These are phyloP conservation scores for Chalcis sispes DNA, from an alignment of 2,888 invertebrate species.

Conservation along the genomic window DNA sequence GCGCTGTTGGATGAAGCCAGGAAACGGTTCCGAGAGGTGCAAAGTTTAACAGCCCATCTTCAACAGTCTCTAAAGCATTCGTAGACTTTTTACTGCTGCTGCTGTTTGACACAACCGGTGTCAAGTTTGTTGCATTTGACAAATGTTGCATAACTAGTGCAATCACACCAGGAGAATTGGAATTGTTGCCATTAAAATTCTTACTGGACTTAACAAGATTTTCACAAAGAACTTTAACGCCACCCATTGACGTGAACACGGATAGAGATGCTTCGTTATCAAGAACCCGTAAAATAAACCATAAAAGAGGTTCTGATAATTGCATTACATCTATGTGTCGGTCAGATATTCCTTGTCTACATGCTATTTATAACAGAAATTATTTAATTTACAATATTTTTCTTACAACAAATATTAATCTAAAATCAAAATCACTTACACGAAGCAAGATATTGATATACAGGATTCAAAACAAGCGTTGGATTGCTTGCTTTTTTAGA, in stretches of 20 bases:
- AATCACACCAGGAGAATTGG: slow-evolving; percentile 77
- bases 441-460: slow-evolving; percentile 79
- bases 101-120: slow-evolving; percentile 70
- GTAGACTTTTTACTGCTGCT: slow-evolving; percentile 72
- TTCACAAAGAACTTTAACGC: slow-evolving; percentile 85
- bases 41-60: slow-evolving; percentile 88
- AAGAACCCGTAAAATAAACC: slow-evolving; percentile 88
- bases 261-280: slow-evolving; percentile 86
- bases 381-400: not conserved
- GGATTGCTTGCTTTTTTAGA: slow-evolving; percentile 87
- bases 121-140: slow-evolving; percentile 76
- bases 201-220: slow-evolving; percentile 81
- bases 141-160: slow-evolving; percentile 81
- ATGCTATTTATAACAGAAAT: slow-evolving; percentile 62
- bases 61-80: slow-evolving; percentile 80
- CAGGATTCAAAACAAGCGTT: slow-evolving; percentile 85
- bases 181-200: slow-evolving; percentile 77
- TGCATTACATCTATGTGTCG: slow-evolving; percentile 76
- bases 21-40: slow-evolving; percentile 90
- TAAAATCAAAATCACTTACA: slow-evolving; percentile 64
- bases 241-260: slow-evolving; percentile 86
- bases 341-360: slow-evolving; percentile 65
- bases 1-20: slow-evolving; percentile 90
- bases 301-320: slow-evolving; percentile 90
- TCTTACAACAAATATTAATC: too few relatives aligned